Percentiles rank a stretch among this genome's conserved stretches.
These are phyloP conservation scores for Platygyra sinensis DNA, from an alignment of 64 coral and sea anemone species.

Conservation along the genomic window DNA sequence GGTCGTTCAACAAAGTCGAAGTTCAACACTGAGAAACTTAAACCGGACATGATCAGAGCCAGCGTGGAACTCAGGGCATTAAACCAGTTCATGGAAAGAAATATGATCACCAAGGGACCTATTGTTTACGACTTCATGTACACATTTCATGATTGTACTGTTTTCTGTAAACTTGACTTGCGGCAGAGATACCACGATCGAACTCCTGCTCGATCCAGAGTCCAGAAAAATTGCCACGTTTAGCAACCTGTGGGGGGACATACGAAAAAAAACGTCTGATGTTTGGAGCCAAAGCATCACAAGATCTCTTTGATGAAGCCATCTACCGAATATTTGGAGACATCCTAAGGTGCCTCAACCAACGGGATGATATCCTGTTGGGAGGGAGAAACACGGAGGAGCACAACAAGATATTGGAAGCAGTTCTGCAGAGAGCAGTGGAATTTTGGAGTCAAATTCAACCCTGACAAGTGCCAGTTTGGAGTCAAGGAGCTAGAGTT, in stretches of 20 bases:
- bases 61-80: too few relatives aligned
- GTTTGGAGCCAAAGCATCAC: slow-evolving; percentile 32
- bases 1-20: too few relatives aligned
- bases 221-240: too few relatives aligned
- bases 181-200: slow-evolving; percentile 12
- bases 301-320: slow-evolving; percentile 42
- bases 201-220: too few relatives aligned
- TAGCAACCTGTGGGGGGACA: background rate
- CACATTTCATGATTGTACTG: too few relatives aligned
- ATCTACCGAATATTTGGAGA: slow-evolving; percentile 13
- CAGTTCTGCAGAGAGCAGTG: slow-evolving; percentile 15
- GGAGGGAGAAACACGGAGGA: background rate
- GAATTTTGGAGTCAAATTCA: slow-evolving; percentile 36
- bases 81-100: too few relatives aligned
- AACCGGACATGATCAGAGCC: too few relatives aligned
- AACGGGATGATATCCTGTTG: slow-evolving; percentile 2
- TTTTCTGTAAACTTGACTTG: background rate
- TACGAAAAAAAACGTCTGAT: background rate
- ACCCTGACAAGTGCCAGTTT: slow-evolving; percentile 5
- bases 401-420: slow-evolving; percentile 3
- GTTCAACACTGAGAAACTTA: too few relatives aligned
- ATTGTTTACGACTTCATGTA: too few relatives aligned
- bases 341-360: slow-evolving; percentile 3
- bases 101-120: too few relatives aligned
- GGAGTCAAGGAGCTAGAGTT: background rate